Evolutionary conservation across 2,113 vertebrate genomes (phyloP).

Genomic region (Halichoerus grypus): DNA sequence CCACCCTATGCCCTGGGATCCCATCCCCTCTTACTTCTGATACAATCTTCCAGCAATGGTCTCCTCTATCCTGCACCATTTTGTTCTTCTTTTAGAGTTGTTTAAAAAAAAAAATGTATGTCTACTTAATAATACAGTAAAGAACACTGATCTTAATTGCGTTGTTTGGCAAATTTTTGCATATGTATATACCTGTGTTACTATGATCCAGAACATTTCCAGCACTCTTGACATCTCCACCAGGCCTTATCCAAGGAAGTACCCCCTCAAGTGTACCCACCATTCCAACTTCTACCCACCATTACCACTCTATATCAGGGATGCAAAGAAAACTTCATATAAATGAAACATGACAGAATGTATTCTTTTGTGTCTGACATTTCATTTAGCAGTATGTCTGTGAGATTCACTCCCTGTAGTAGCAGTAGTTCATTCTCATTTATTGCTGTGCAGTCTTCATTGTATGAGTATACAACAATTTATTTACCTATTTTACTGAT

Average conservation of each 20-base stretch:
- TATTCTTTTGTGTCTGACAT: neutral
- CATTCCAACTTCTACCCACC: neutral
- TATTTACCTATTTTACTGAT: neutral
- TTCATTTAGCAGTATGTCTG: neutral
- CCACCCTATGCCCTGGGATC: fast-evolving
- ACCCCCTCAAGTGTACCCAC: neutral
- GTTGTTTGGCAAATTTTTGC: neutral
- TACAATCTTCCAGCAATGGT: neutral
- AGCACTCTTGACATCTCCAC: neutral
- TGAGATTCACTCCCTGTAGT: neutral
- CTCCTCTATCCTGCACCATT: neutral
- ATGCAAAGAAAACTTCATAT: neutral
- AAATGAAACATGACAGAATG: neutral
- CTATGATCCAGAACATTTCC: neutral
- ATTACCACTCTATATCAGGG: neutral
- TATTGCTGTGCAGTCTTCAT: neutral
- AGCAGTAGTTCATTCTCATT: neutral
- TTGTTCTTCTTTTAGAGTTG: slow-evolving; percentile 2
- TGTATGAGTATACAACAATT: neutral
- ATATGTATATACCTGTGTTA: neutral
- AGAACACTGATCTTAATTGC: neutral
- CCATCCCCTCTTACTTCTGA: neutral
- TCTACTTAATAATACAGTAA: neutral
- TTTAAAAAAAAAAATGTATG: too few relatives aligned
- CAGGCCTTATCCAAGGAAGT: neutral